Conservation (phyloP, 2,113 vertebrate species). For the Lophura nycthemera region DNA sequence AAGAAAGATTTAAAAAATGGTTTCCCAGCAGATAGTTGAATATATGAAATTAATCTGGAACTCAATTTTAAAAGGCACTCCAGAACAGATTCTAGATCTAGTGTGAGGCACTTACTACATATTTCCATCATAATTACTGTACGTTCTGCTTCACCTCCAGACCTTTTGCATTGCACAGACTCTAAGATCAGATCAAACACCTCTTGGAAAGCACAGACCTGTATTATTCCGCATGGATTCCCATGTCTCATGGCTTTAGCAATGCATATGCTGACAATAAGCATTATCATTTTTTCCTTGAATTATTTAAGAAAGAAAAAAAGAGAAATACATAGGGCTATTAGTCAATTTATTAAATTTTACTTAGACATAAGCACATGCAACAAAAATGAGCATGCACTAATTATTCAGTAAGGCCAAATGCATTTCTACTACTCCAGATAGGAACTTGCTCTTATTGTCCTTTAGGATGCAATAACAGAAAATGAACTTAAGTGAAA, state of each 20-base stretch:
- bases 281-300: background rate
- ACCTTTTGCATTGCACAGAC: background rate
- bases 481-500: background rate
- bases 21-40: background rate
- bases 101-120: background rate
- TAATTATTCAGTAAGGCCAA: background rate
- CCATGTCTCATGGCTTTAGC: fast-evolving
- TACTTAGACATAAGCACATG: background rate
- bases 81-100: background rate
- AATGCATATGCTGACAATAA: background rate
- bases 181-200: background rate
- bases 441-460: background rate
- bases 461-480: background rate
- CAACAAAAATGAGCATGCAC: background rate
- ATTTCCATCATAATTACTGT: background rate
- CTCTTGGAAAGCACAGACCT: fast-evolving
- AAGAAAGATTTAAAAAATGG: background rate
- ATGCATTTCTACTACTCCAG: background rate
- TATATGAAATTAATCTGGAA: background rate
- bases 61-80: background rate
- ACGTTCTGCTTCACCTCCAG: background rate
- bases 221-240: fast-evolving
- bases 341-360: background rate
- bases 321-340: background rate
- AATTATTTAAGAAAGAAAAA: background rate